Evolutionary conservation across 2,113 vertebrate genomes (phyloP), one percentile per base, ranked within the genome.

Genomic region (Scomber scombrus): DNA sequence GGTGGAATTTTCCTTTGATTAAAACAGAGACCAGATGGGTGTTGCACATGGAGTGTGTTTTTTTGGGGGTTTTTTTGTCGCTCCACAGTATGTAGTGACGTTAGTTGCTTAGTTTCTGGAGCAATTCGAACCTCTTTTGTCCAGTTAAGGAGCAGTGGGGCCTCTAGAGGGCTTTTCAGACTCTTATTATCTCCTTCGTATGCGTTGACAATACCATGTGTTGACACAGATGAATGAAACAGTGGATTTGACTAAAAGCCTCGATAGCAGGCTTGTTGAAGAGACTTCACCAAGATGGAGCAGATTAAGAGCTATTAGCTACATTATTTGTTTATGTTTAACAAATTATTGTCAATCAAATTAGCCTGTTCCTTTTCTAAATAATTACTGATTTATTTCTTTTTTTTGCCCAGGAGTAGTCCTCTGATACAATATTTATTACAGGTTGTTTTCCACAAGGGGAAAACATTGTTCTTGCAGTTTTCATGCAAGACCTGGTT

Each of bases 271-370:
- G 71, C 72, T 80, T 43, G 52, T 61, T 46, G 63, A 58, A 51
- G 45, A n/a, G 55, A 73, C 66, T 55, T 65, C 18, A 45, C 52
- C 23, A 4, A 14, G 15, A 74, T 5, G 29, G 57, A 47, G 26
- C 51, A 51, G 70, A n/a, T 75, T 55, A 71, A 85, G 71, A 86
- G 60, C 52, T 82, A 78, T 84, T 66, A 26, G 23, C 23, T 26
- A 34, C 58, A 23, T 86, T 81, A 80, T 83, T 86, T 84, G 80
- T 87, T 71, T 84, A 79, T 86, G 71, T 85, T 90, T 85, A 85
- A 87, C 82, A 83, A 71, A 68, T 87, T 77, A 2, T 62, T 85
- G 51, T 87, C 90, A 93, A 92, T 92, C 86, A 88, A 55, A 85
- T 75, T 84, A 75, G 69, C 63, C 21, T 40, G 12, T 82, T 82